Conservation (phyloP, 2,888 invertebrate species). For the Leucoma salicis region DNA sequence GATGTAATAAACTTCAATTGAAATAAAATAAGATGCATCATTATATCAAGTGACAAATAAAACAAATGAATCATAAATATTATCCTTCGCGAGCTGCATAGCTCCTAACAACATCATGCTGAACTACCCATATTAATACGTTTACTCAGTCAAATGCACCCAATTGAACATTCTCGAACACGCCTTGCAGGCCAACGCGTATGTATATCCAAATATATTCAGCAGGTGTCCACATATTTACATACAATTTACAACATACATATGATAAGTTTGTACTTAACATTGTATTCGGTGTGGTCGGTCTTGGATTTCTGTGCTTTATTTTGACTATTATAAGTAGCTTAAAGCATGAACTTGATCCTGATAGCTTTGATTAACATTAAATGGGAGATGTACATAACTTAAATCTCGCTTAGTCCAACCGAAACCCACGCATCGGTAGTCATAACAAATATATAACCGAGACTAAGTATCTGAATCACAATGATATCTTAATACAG, state of each 20-base stretch:
- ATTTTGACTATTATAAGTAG: background rate
- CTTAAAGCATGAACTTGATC: too few species aligned
- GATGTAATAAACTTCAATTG: constrained; percentile 8
- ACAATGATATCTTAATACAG: too few species aligned
- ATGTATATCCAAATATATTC: constrained; percentile 78
- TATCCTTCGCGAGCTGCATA: constrained; percentile 51
- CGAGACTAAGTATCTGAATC: too few species aligned
- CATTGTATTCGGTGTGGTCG: constrained; percentile 55
- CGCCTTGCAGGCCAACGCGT: constrained; percentile 53
- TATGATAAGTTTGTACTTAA: constrained; percentile 61
- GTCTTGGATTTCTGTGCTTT: background rate
- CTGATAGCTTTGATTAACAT: too few species aligned
- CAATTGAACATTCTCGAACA: constrained; percentile 68
- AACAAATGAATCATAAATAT: constrained; percentile 47
- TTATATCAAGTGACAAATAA: constrained; percentile 25
- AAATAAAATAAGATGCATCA: constrained; percentile 20
- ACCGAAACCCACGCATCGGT: too few species aligned
- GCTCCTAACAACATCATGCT: constrained; percentile 59
- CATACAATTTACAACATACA: constrained; percentile 76
- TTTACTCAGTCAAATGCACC: constrained; percentile 73
- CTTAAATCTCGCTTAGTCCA: too few species aligned
- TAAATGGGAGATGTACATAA: too few species aligned
- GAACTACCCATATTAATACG: constrained; percentile 67
- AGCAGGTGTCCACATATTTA: constrained; percentile 79
- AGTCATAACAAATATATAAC: too few species aligned